phyloP scores from a whole-genome alignment of 2,888 invertebrate species.

The Blera fallax region DNA sequence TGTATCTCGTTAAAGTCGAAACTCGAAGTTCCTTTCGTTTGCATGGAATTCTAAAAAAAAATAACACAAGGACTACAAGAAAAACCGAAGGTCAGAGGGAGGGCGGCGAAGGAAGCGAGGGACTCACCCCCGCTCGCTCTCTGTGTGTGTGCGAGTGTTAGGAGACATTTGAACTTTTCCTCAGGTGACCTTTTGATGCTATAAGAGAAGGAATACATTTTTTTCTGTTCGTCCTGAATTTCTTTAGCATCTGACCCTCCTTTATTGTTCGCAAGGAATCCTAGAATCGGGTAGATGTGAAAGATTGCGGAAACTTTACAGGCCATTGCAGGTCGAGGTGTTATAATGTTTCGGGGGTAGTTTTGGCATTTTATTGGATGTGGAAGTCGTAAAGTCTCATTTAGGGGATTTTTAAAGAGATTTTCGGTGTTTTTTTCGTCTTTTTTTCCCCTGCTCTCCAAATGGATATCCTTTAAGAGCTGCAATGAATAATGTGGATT shows the following conservation, averaged over 20 bases:
- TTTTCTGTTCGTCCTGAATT: not conserved
- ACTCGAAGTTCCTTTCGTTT: constrained; percentile 12
- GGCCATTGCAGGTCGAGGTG: constrained; percentile 58
- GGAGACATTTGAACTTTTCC: constrained; percentile 31
- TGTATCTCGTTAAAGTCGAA: constrained; percentile 46
- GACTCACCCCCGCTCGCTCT: not conserved
- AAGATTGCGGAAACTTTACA: constrained; percentile 65
- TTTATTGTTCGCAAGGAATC: constrained; percentile 23
- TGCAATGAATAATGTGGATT: constrained; percentile 9
- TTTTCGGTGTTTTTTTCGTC: not conserved
- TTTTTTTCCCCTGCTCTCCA: not conserved
- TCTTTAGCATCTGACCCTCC: constrained; percentile 12
- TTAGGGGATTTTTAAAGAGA: not conserved
- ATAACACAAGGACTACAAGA: not conserved
- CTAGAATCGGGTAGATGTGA: constrained; percentile 21
- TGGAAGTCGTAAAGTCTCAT: constrained; percentile 46
- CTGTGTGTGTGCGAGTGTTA: not conserved
- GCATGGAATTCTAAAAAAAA: constrained; percentile 1
- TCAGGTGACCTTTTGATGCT: constrained; percentile 41
- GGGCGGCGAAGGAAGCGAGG: not conserved
- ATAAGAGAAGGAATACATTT: not conserved
- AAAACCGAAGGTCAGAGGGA: constrained; percentile 41
- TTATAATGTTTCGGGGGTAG: constrained; percentile 48
- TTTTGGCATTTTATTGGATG: constrained; percentile 43
- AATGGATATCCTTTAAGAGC: constrained; percentile 8